Base-by-base conservation (phyloP, 2,888 invertebrate genomes). In the Drosophila imparisetae region DNA sequence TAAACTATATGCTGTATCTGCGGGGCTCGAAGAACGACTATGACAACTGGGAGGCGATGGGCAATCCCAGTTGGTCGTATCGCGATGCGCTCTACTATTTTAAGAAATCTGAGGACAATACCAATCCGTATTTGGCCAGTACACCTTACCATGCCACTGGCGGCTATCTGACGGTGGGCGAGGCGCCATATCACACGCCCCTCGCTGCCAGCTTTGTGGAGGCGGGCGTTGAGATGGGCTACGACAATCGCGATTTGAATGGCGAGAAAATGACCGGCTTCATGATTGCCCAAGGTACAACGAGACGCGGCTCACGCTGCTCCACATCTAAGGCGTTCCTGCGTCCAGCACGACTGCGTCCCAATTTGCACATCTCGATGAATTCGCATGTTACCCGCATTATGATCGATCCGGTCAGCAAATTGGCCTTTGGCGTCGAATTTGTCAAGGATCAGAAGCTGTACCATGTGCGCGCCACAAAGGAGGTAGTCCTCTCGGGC, bases 1-100 rank as follows among this genome's bases (percentile, higher is more conserved):
- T 98, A 0, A 98, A 98, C 92, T 97, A 97, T 92, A 98, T 98
- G 98, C 93, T 98, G 0, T 98, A 98, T 90, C 93, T 98, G 5
- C 94, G 98, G 65, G 98, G 98, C 0, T 98, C 98, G 91, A 96
- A 95, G 81, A 95, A 95, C 79, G 98, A 98, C 92, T 98, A 98
- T 92, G 97, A 98, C 91, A 93, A 94, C 0, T 98, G 98, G 98
- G 98, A 98, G 90, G 94, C 95, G 0, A 92, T 95, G 69, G 98
- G 98, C 0, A 98, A 98, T 91, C 95, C 95, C 2, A 98, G 98
- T 1, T 98, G 98, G 98, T 95, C 96, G 6, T 96, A 95, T 81
- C 94, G 95, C 60, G 96, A 97, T 75, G 96, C 96, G 0, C 93
- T 98, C 11, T 95, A 96, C 84, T 98, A 97, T 89, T 98, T 98